Evolutionary conservation across 2,888 invertebrate genomes (phyloP), one percentile per base, ranked within the genome.

Genomic region (Melanophora roralis): DNA sequence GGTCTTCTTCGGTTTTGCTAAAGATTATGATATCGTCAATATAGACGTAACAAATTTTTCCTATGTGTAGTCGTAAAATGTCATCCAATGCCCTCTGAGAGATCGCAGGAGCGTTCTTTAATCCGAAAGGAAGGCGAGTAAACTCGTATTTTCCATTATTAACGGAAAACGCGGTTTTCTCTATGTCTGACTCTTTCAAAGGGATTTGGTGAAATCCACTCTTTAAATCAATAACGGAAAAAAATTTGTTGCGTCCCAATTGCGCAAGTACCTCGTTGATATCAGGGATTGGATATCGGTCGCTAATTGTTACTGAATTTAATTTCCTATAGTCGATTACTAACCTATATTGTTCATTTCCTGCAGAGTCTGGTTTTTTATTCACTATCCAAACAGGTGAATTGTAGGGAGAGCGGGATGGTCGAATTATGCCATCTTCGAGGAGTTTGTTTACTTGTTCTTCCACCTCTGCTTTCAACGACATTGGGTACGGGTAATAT

Each of bases 31-130:
- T 77, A 47, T 82, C 81, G 16, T 83, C 73, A 12, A 82, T 14
- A 32, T 82, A 82, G 7, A 83, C 81, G 1, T 81, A 40, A 45
- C 81, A 80, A 7, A 51, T 74, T 64, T 74, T 77, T 16, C 60
- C 68, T 6, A 82, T 79, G 2, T 62, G 47, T 8, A 76, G 76
- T 11, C 34, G 53, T 0, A 83, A 34, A 0, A 83, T 36, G 12
- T 68, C 65, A 45, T 83, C 81, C 65, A 81, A 82, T n/a, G 76
- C 14, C 9, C 82, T 36, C 71, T 82, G 81, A 34, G 83, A 83
- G 0, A 81, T 83, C 1, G 83, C 77, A 45, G 83, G 77, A 7
- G 81, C 82, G 32, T 80, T 81, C 57, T 83, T 82, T 14, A 82
- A 45, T 0, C 81, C 83, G 57, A 83, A 82, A 1, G 82, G 77